Base-by-base conservation (phyloP, 2,888 invertebrate genomes). In the Chymomyza fuscimana region DNA sequence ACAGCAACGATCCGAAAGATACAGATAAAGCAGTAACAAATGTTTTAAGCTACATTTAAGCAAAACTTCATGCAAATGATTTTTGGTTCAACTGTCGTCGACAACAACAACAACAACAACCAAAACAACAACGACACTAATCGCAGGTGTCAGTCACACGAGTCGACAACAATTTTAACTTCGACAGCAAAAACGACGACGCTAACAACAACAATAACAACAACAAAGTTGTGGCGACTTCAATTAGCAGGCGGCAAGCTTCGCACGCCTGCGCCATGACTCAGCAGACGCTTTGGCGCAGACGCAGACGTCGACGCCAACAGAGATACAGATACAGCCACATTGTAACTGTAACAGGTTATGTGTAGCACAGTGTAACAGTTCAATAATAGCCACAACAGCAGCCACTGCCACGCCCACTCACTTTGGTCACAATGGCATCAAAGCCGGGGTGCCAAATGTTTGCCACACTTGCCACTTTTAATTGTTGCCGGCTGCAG, bases 121-220 rank as follows among this genome's bases (percentile, higher is more conserved):
- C n/a, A 7, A 32, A 59, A 36, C 36, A 40, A 36, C 69, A 65
- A 59, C 40, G 63, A 46, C 70, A 81, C 85, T 86, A 88, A 88
- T 86, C 88, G 77, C 80, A 73, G 76, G 88, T 85, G 88, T 88
- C 85, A 85, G 80, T 85, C 85, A 84, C 88, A 84, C 88, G 77
- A 78, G 51, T 51, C 62, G 25, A 29, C 58, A 25, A 19, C 22
- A 46, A 46, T 46, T 46, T 46, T 12, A 46, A 46, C 40, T 46
- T 46, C 40, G 54, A 29, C 52, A 63, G 50, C 29, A 36, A 32
- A 60, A 60, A 25, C 36, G 16, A 25, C 36, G 16, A 3, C 6
- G 29, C 32, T 9, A 60, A 60, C 25, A 63, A 64, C 59, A 51
- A 63, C 61, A 56, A 15, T 52, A 15, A 59, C 59, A 40, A 65